Evolutionary conservation across 2,888 invertebrate genomes (phyloP), one percentile per base, ranked within the genome.

Genomic region (Synergus japonicus): DNA sequence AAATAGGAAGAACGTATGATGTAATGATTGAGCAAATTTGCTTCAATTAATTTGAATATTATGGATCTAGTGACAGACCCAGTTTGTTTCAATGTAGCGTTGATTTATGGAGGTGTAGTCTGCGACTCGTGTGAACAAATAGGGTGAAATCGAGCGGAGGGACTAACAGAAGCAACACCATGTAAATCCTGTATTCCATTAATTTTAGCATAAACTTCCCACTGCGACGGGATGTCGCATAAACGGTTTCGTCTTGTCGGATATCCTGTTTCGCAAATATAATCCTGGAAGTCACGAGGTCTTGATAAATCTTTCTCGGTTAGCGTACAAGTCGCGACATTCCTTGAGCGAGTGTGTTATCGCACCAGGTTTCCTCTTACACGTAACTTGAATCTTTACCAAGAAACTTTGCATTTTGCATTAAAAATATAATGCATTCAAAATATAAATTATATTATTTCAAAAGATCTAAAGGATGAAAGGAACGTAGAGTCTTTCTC

Each of bases 261-360:
- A 37, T 73, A 29, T 73, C 73, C 73, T 49, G 37, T 37, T 54
- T 54, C 37, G 54, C 37, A 73, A 73, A 54, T 29, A 73, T 73
- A 73, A 54, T 73, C 54, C 73, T 73, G 73, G 73, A 73, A 73
- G 73, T 73, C 73, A 54, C 37, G 73, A 73, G 54, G 73, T 54
- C 54, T 73, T 54, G 37, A 54, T 73, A 73, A 73, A 73, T 73
- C 54, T 37, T 13, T 41, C 29, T 73, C 4, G 29, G 49, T 29
- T 29, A 29, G 18, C 4, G 12, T 22, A 54, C 60, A 37, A n/a
- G 37, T 73, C 49, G 54, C 22, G 37, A 41, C 54, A 54, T 73
- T 54, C n/a, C 54, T 54, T 73, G n/a, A 10, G 0, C 49, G 37
- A 73, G 49, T 49, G 10, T 73, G 10, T 43, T 37, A 29, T 37